Base-by-base conservation (phyloP, 2,113 vertebrate species). In the Apistogramma diplotaenia region DNA sequence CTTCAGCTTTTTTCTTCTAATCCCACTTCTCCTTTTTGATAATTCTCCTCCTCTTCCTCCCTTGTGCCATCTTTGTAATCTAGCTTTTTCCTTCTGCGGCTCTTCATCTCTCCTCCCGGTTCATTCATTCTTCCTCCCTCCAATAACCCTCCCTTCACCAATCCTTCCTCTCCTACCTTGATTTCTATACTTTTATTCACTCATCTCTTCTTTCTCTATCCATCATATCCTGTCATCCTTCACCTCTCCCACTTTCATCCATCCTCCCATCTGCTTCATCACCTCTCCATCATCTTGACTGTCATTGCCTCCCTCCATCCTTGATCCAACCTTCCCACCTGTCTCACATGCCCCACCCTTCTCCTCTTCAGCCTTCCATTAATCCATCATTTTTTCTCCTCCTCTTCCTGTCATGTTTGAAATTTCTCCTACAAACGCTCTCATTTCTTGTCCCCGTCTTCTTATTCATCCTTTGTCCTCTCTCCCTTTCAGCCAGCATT, bases 1-100 rank as follows among this genome's bases (percentile, higher is more conserved):
- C 76, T 78, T 85, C 62, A 71, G 51, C 57, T 35, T 61, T 78
- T 29, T 37, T 81, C 51, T 10, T 53, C 78, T 79, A 81, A 82
- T 78, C 74, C 74, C 1, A 4, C 56, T 59, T 71, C 62, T 78
- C 19, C 13, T 67, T 33, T 70, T 59, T 0, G 0, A 55, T n/a
- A 72, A 53, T 4, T 74, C 31, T 4, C 25, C 71, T 59, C 15
- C 9, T 58, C n/a, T 27, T 18, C 27, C 13, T 84, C 19, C 33
- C 19, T 11, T 55, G 1, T 56, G 21, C 19, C 19, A 10, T 59
- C 51, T 23, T 60, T 59, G 40, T 53, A 71, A 70, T 29, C 33
- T 62, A 2, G 18, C 4, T 15, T 77, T 77, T 73, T 11, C 55
- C 15, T 19, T 8, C 8, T 8, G 21, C 46, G 54, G 29, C 21